Conservation (phyloP, 2,113 vertebrate genomes). For the Rhea pennata region DNA sequence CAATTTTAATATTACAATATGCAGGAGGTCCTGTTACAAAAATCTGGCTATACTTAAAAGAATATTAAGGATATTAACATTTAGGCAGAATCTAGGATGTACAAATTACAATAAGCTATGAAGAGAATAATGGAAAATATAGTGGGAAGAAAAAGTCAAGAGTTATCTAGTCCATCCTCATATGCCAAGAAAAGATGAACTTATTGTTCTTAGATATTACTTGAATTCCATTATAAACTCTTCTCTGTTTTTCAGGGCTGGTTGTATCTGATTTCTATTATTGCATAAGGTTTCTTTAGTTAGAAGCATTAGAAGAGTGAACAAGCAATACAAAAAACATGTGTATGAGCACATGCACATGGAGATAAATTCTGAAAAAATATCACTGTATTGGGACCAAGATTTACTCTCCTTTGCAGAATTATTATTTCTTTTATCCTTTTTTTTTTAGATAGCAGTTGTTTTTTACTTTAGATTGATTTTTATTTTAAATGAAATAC, state of each 20-base stretch:
- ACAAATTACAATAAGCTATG: background rate
- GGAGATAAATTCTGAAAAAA: background rate
- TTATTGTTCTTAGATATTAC: background rate
- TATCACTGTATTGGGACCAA: background rate
- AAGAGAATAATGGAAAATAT: background rate
- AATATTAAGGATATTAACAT: background rate
- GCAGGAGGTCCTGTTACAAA: background rate
- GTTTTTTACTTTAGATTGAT: background rate
- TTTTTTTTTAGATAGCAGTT: background rate
- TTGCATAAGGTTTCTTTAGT: background rate
- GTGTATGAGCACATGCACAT: rapidly evolving
- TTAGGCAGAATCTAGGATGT: background rate
- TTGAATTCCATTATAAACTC: background rate
- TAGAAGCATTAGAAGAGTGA: background rate
- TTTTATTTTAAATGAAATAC: background rate
- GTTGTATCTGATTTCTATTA: background rate
- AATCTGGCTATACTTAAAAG: background rate
- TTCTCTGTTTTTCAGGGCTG: background rate
- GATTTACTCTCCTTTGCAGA: background rate
- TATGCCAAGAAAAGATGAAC: background rate
- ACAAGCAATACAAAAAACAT: background rate
- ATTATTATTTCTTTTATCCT: background rate
- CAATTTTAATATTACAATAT: background rate
- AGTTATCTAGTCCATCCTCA: background rate
- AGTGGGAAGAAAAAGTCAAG: background rate